Evolutionary conservation across 30 jellyfish, hydroid and myxozoan species (phyloP).

Genomic region (Mastigias papua): DNA sequence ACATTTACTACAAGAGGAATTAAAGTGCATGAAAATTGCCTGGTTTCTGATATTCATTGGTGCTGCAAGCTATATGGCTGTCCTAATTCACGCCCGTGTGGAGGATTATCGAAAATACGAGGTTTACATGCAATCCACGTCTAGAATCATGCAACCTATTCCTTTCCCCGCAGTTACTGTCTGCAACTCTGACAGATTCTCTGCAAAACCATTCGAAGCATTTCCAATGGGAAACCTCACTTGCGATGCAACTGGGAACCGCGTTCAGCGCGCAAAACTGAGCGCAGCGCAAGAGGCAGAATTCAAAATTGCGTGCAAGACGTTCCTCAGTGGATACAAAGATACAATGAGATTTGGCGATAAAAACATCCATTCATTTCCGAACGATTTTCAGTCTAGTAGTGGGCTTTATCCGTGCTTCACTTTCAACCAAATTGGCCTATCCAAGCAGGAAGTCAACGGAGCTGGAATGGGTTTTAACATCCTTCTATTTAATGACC

Average conservation of each 20-base stretch:
- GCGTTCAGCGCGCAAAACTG: background rate
- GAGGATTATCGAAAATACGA: constrained; percentile 13
- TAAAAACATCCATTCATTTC: constrained; percentile 15
- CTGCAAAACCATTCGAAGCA: background rate
- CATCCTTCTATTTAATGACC: constrained; percentile 39
- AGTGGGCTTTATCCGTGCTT: constrained; percentile 15
- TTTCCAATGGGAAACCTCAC: constrained; percentile 7
- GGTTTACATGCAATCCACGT: constrained; percentile 21
- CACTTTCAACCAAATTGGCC: constrained; percentile 47
- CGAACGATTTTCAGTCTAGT: constrained; percentile 3
- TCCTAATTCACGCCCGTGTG: constrained; percentile 2
- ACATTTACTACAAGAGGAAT: constrained; percentile 9
- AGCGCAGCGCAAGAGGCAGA: background rate
- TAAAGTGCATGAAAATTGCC: background rate
- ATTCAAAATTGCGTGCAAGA: constrained; percentile 48
- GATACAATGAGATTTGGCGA: constrained; percentile 42
- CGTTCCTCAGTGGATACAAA: constrained; percentile 48
- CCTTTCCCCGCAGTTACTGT: constrained; percentile 54
- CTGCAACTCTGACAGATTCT: constrained; percentile 43
- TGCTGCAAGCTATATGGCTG: background rate
- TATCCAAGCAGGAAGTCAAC: background rate
- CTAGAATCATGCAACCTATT: constrained; percentile 31
- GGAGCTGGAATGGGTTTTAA: constrained; percentile 43
- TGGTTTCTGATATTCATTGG: constrained; percentile 36
- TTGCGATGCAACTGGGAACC: background rate